Conservation (phyloP, 2,797 vertebrate genomes). For the Basileuterus tristriatus region DNA sequence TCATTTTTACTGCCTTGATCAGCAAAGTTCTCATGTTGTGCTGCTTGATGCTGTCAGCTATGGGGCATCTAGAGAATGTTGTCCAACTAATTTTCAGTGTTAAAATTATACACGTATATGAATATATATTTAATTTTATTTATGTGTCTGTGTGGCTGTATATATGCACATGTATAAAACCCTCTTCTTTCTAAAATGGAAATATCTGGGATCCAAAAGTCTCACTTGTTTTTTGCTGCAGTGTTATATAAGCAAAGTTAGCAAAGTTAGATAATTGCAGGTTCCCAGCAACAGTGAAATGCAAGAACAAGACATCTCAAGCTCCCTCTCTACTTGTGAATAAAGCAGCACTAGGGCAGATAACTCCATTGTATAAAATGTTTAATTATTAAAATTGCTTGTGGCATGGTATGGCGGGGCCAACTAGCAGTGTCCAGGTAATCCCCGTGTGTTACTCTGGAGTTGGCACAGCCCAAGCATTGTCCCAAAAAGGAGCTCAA, state of each 20-base stretch:
- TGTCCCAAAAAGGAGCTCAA: background rate
- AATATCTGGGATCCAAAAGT: background rate
- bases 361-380: background rate
- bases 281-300: background rate
- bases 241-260: background rate
- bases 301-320: background rate
- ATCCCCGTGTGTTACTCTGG: background rate
- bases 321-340: background rate
- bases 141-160: background rate
- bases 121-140: background rate
- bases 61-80: background rate
- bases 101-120: background rate
- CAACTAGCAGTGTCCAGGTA: background rate
- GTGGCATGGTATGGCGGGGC: background rate
- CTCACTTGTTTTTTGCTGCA: background rate
- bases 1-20: background rate
- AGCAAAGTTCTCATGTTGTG: background rate
- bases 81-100: background rate
- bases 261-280: background rate
- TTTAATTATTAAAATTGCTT: background rate
- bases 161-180: background rate
- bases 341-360: background rate
- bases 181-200: background rate
- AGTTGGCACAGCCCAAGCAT: background rate
- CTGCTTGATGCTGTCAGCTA: background rate